Evolutionary conservation across 92 coral and sea anemone genomes (phyloP).

Genomic region (Chrysogorgia sp.): DNA sequence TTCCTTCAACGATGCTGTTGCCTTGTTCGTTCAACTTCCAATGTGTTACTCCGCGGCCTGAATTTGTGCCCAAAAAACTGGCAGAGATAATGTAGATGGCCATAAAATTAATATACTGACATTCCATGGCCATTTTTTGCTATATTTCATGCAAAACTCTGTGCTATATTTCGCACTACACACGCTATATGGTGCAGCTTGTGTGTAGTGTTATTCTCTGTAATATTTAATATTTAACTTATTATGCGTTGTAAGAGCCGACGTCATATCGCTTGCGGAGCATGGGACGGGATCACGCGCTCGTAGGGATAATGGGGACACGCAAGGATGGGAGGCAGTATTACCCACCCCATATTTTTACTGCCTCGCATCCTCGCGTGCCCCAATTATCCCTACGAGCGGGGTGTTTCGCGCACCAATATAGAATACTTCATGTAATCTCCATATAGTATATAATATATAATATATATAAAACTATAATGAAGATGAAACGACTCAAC

Average conservation of each 20-base stretch:
- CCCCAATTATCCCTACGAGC: too few relatives aligned
- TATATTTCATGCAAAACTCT: constrained; percentile 1
- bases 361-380: too few relatives aligned
- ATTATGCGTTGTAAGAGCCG: neutral
- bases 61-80: constrained; percentile 81
- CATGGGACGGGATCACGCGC: neutral
- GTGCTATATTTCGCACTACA: neutral
- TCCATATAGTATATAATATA: too few relatives aligned
- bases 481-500: too few relatives aligned
- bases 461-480: too few relatives aligned
- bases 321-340: too few relatives aligned
- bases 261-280: neutral
- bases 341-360: too few relatives aligned
- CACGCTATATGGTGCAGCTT: neutral
- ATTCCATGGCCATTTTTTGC: constrained; percentile 55
- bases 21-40: constrained; percentile 94
- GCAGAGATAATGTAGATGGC: constrained; percentile 88
- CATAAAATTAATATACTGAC: constrained; percentile 79
- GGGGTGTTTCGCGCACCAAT: too few relatives aligned
- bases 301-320: neutral
- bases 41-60: constrained; percentile 88
- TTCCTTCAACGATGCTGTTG: constrained; percentile 81
- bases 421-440: too few relatives aligned
- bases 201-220: neutral
- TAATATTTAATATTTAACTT: neutral